phyloP scores from a whole-genome alignment of 2,113 vertebrate species.

The Crotalus viridis region DNA sequence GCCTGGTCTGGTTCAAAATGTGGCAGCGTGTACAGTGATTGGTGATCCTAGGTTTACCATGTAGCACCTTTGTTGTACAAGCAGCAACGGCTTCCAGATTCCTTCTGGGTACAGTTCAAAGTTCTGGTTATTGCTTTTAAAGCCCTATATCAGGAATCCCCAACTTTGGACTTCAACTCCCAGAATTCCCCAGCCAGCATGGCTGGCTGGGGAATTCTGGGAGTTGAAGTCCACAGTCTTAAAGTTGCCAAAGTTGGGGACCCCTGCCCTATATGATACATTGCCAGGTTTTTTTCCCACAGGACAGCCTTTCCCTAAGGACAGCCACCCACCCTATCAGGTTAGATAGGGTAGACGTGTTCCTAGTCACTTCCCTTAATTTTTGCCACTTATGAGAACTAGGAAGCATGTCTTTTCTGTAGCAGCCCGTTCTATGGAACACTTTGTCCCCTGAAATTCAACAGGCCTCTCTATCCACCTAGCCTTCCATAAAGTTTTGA shows the following conservation, averaged over 20 bases:
- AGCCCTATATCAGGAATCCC: neutral
- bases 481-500: neutral
- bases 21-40: neutral
- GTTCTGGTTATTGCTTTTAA: neutral
- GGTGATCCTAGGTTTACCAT: neutral
- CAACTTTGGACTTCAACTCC: no score
- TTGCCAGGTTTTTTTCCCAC: neutral
- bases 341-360: neutral
- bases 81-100: neutral
- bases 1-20: neutral
- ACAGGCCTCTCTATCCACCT: neutral
- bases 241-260: no score
- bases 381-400: neutral
- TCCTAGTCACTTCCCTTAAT: neutral
- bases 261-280: neutral
- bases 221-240: no score
- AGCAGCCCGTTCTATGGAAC: neutral
- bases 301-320: neutral
- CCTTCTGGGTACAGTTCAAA: neutral
- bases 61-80: neutral
- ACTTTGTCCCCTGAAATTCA: neutral
- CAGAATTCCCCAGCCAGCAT: no score
- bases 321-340: neutral
- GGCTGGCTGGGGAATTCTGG: no score
- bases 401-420: neutral